Percentiles rank a stretch among this genome's conserved stretches.
Evolutionary conservation across 2,113 vertebrate species (phyloP).

Genomic region (Sinocyclocheilus rhinocerous): DNA sequence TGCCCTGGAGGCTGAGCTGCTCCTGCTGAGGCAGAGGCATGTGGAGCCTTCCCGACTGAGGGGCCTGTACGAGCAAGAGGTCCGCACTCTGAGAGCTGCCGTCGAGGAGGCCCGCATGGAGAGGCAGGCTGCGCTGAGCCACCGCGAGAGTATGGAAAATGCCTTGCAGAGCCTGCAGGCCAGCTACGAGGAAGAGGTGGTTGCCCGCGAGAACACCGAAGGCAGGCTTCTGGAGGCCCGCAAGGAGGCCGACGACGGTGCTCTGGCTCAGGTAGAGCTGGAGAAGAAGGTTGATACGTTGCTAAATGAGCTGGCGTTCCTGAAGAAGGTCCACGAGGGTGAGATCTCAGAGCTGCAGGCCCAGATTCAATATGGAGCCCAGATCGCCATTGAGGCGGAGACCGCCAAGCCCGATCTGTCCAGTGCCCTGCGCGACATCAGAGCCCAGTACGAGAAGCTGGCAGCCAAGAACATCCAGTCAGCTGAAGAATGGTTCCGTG

Average conservation of each 20-base stretch:
- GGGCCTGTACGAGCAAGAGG: constrained; percentile 69
- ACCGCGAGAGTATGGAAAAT: constrained; percentile 71
- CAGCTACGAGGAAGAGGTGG: constrained; percentile 66
- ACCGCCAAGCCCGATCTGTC: constrained; percentile 67
- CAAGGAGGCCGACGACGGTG: constrained; percentile 69
- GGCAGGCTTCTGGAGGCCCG: constrained; percentile 72
- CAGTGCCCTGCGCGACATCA: constrained; percentile 66
- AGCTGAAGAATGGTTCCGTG: constrained; percentile 79
- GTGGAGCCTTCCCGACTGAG: constrained; percentile 83
- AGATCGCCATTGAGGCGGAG: constrained; percentile 70
- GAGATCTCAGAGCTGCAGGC: constrained; percentile 73
- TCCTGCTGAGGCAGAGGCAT: constrained; percentile 76
- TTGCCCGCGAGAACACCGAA: constrained; percentile 74
- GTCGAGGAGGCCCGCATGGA: constrained; percentile 76
- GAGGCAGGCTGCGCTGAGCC: constrained; percentile 70
- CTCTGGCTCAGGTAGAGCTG: constrained; percentile 70
- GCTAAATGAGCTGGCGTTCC: constrained; percentile 70
- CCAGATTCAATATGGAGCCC: constrained; percentile 71
- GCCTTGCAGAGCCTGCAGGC: constrained; percentile 67
- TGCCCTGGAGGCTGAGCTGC: constrained; percentile 63
- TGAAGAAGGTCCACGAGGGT: constrained; percentile 72
- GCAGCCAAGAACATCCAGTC: constrained; percentile 76
- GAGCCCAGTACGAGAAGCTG: constrained; percentile 76
- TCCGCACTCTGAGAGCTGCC: constrained; percentile 72
- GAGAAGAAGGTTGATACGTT: constrained; percentile 70